A percentile compares a stretch with the other conserved stretches of the same genome.
Evolutionary conservation across 2,797 vertebrate genomes (phyloP).

Genomic region (Pogoniulus pusillus): DNA sequence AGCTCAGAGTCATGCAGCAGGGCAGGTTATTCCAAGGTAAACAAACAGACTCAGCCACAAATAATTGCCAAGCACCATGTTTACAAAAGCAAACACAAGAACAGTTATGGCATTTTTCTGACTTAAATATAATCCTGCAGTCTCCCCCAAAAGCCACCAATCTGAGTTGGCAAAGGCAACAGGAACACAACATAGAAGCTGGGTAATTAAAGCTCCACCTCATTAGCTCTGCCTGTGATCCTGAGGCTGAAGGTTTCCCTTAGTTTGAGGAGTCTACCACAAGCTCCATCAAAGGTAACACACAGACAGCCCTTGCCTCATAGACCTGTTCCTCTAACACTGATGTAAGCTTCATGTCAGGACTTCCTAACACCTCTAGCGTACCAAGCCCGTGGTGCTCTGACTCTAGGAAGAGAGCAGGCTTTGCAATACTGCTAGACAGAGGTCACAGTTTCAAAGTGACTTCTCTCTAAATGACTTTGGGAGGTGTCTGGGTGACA

Average conservation of each 20-base stretch:
- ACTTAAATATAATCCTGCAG: background rate
- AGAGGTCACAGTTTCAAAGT: background rate
- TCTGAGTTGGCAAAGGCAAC: background rate
- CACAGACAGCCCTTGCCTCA: fast-evolving
- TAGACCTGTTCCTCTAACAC: background rate
- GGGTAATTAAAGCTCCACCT: background rate
- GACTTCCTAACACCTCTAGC: background rate
- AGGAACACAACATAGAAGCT: background rate
- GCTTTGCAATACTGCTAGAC: background rate
- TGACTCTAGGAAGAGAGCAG: background rate
- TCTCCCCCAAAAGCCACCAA: background rate
- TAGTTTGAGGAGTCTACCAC: background rate
- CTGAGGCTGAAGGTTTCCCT: background rate
- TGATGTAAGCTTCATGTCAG: fast-evolving
- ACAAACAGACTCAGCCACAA: background rate
- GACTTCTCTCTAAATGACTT: background rate
- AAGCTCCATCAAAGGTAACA: background rate
- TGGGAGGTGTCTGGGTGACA: background rate
- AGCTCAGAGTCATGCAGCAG: fast-evolving
- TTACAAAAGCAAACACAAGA: background rate
- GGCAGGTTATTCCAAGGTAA: background rate
- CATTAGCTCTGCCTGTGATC: background rate
- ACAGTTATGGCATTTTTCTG: background rate
- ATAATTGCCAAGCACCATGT: background rate
- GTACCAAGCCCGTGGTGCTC: background rate